Evolutionary conservation across 2,888 invertebrate genomes (phyloP).

Genomic region (Papilio gigon): DNA sequence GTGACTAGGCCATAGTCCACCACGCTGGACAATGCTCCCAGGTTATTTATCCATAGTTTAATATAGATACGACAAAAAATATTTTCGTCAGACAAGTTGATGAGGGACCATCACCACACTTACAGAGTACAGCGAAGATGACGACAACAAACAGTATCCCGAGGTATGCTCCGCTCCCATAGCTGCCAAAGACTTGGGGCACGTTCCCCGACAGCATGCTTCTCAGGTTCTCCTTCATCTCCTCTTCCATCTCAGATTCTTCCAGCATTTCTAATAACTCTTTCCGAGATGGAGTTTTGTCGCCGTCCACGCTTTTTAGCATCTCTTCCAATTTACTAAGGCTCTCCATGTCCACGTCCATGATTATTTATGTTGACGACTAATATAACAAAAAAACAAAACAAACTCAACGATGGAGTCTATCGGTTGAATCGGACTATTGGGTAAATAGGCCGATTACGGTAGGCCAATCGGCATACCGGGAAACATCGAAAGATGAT

Average conservation of each 20-base stretch:
- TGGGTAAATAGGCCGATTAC: background rate
- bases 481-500: too few species aligned
- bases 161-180: constrained; percentile 56
- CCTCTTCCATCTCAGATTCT: constrained; percentile 82
- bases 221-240: constrained; percentile 83
- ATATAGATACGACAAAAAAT: too few species aligned
- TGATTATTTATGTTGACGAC: constrained; percentile 37
- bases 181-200: constrained; percentile 64
- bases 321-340: constrained; percentile 58
- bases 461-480: too few species aligned
- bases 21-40: too few species aligned
- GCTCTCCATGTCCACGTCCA: constrained; percentile 51
- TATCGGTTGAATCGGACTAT: too few species aligned
- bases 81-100: too few species aligned
- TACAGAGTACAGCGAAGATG: constrained; percentile 66
- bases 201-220: constrained; percentile 75
- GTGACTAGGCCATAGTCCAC: too few species aligned
- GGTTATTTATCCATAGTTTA: too few species aligned
- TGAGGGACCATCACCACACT: constrained; percentile 56
- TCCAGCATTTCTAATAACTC: constrained; percentile 83
- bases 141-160: constrained; percentile 62
- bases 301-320: constrained; percentile 65
- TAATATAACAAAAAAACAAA: background rate
- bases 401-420: background rate
- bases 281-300: constrained; percentile 74